phyloP scores from a whole-genome alignment of 2,888 invertebrate genomes.

The Temnothorax unifasciatus region DNA sequence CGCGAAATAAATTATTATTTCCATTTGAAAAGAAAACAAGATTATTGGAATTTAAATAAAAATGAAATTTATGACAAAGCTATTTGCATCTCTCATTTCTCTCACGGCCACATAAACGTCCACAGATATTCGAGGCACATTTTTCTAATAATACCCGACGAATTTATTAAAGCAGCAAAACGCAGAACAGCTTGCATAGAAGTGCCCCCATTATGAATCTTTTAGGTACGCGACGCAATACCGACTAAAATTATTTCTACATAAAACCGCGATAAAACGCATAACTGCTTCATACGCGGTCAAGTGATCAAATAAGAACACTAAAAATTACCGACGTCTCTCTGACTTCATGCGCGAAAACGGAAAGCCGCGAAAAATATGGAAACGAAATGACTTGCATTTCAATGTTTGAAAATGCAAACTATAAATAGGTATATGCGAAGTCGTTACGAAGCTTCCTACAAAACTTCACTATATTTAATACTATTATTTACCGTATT shows the following conservation, averaged over 20 bases:
- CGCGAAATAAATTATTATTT: conserved; percentile 28
- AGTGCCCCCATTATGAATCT: conserved; percentile 25
- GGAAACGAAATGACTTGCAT: not conserved
- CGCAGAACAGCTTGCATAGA: not conserved
- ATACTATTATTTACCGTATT: conserved; percentile 1
- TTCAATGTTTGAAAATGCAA: not conserved
- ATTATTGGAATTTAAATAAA: conserved; percentile 40
- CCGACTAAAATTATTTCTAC: conserved; percentile 19
- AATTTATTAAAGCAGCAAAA: conserved; percentile 42
- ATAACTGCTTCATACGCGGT: not conserved
- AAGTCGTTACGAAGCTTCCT: not conserved
- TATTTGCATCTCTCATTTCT: conserved; percentile 29
- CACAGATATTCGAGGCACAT: conserved; percentile 20
- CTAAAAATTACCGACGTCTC: not conserved
- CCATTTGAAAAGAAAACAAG: conserved; percentile 16
- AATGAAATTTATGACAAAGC: conserved; percentile 23
- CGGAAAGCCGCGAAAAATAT: not conserved
- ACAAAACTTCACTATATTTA: not conserved
- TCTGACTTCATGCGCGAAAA: not conserved
- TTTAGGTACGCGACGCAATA: not conserved
- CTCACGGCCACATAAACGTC: conserved; percentile 1
- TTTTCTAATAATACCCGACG: conserved; percentile 37
- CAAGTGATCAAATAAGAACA: conserved; percentile 15
- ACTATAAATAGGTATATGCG: not conserved
- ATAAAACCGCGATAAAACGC: conserved; percentile 28